Evolutionary conservation across 2,113 vertebrate genomes (phyloP), one percentile per base, ranked within the genome.

Genomic region (Tinamus guttatus): DNA sequence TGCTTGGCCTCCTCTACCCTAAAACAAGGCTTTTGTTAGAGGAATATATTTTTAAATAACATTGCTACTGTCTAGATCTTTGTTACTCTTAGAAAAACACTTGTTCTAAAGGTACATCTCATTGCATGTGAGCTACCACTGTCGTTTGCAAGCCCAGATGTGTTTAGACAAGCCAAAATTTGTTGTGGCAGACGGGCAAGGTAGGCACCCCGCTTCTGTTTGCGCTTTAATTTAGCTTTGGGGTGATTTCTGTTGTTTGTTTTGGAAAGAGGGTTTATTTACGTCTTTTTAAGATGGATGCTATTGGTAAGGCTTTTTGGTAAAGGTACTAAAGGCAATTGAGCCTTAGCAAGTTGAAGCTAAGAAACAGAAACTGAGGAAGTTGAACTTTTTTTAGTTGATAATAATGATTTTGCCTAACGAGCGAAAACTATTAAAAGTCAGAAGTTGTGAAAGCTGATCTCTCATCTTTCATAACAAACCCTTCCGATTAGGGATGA

Each of bases 41-140:
- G 58, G n/a, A 91, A 75, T 79, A 79, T 20, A 30, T 5, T 41
- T 89, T 81, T 25, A 81, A 95, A 76, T 78, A 87, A 60, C 71
- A 36, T 47, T 92, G 80, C 32, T 19, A 5, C 36, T 16, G 10
- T 54, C 58, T 68, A 91, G 78, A 81, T 87, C 84, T 75, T 86
- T 89, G 60, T 87, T 32, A 0, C 5, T 1, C 1, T n/a, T 87
- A 30, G 49, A 65, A 17, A 22, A 47, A 17, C 32, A 21, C 45
- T 94, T 65, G 24, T 28, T 54, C 43, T 71, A 58, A 60, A 85
- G 64, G 9, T 51, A 51, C 17, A 6, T 13, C 14, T 62, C 60
- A 5, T 56, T 70, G 74, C 22, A 1, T 52, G 49, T 14, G 34
- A 86, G 69, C 68, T 71, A 4, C 45, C 63, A 40, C 74, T 75